Conservation (phyloP, 2,888 invertebrate genomes). For the Amphipoea oculea region DNA sequence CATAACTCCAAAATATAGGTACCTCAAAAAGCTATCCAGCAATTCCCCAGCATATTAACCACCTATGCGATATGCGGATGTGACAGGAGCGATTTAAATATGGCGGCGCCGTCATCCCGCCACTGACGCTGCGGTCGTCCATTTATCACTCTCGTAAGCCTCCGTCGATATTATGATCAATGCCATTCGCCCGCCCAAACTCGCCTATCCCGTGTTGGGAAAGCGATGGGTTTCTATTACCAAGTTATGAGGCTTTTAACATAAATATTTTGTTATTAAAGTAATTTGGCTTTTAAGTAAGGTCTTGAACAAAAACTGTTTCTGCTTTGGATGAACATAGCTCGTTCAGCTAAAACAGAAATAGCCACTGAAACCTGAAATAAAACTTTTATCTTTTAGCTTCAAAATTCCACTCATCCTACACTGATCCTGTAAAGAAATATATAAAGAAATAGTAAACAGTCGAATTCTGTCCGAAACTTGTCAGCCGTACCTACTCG, state of each 20-base stretch:
- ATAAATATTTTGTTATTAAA: neutral
- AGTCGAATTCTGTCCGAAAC: neutral
- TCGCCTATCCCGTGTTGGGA: slow-evolving; percentile 73
- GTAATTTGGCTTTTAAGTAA: too few relatives aligned
- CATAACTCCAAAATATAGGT: neutral
- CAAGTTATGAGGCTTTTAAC: neutral
- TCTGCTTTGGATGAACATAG: neutral
- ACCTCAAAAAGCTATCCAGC: slow-evolving; percentile 18
- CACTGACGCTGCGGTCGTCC: slow-evolving; percentile 86
- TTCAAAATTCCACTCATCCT: neutral
- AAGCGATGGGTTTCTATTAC: slow-evolving; percentile 60
- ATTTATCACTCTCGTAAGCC: slow-evolving; percentile 90
- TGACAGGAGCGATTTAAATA: slow-evolving; percentile 89
- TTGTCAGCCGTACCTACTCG: neutral
- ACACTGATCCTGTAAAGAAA: neutral
- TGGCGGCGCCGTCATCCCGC: slow-evolving; percentile 87
- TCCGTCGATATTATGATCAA: slow-evolving; percentile 90
- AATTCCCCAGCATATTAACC: slow-evolving; percentile 50
- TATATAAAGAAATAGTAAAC: neutral
- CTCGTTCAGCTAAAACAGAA: neutral
- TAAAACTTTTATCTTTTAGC: neutral
- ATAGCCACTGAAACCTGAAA: neutral
- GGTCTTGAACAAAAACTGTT: neutral
- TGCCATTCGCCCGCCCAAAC: slow-evolving; percentile 84
- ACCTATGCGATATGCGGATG: slow-evolving; percentile 78